Base-by-base conservation (phyloP, 2,888 invertebrate genomes). In the Calameuta filiformis region DNA sequence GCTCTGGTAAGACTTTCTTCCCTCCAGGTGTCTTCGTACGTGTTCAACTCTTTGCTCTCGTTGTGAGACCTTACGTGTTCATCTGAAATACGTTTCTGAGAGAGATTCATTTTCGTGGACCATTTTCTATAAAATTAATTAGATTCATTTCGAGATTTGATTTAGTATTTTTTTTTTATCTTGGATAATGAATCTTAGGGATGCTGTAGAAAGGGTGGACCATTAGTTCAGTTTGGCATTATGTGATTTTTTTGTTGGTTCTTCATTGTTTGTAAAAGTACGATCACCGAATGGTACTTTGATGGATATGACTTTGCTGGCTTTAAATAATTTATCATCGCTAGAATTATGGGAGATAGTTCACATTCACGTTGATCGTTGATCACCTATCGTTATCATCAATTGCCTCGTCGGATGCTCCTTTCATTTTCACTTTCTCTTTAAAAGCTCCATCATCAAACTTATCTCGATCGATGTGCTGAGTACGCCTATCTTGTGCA, bases 301-400 rank as follows among this genome's bases (percentile, higher is more conserved):
- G 23, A 23, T 9, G 23, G 35, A 4, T 34, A 3, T 9, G 12
- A 12, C 23, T 35, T 12, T 23, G 30, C 23, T 56, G 9, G 9
- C 56, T 37, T 37, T 37, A 37, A 23, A 23, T 74, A 74, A 74
- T 74, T 74, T 74, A 33, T 74, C 74, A 74, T 35, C 74, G 74
- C 12, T 12, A 74, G 12, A 35, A 74, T 74, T 74, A 35, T n/a
- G 15, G 15, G 37, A 35, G n/a, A 35, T 35, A 74, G 35, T 15
- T 74, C n/a, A 12, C 73, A 35, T 40, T 40, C 40, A 56, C 23
- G 56, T 23, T 23, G 23, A 56, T 23, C 56, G 56, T 9, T 56
- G 56, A 56, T 56, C 56, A 23, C 56, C 23, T 56, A 56, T 56
- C 56, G 56, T 9, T 56, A 56, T 56, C 56, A 56, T 56, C 56